Conservation (phyloP, 2,888 invertebrate genomes). For the Caenorhabditis sp. region DNA sequence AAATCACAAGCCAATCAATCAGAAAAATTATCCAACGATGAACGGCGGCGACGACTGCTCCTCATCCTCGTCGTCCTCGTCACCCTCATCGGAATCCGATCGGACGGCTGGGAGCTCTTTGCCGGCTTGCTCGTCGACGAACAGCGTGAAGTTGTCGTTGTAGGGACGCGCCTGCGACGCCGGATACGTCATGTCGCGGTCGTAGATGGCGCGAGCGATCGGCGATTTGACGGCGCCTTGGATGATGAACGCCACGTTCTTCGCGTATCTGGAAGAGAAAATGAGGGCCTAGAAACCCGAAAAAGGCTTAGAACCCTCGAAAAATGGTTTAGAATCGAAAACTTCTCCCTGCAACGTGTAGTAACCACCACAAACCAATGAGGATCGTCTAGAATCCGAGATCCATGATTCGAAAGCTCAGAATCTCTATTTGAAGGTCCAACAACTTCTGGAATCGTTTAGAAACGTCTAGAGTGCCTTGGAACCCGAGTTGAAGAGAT, state of each 20-base stretch:
- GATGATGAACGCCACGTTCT: slow-evolving; percentile 90
- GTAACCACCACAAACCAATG: too few species aligned
- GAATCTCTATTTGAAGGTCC: too few species aligned
- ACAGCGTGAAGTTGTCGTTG: slow-evolving; percentile 59
- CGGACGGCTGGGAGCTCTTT: slow-evolving; percentile 34
- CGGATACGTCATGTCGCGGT: slow-evolving; percentile 36
- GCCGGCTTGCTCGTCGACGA: slow-evolving; percentile 68
- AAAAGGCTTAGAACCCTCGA: too few species aligned
- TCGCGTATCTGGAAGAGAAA: slow-evolving; percentile 85
- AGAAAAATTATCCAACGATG: slow-evolving; percentile 5
- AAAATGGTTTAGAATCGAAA: too few species aligned
- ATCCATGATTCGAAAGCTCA: too few species aligned
- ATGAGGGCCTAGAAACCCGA: too few species aligned
- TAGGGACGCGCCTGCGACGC: slow-evolving; percentile 64
- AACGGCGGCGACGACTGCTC: slow-evolving; percentile 26
- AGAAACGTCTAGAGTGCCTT: too few species aligned
- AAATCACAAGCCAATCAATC: background rate
- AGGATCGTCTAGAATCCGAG: too few species aligned
- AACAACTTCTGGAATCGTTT: too few species aligned
- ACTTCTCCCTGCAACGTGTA: too few species aligned
- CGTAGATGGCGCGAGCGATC: slow-evolving; percentile 88
- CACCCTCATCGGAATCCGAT: background rate
- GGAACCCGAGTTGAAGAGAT: too few species aligned
- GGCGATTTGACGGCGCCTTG: slow-evolving; percentile 92
- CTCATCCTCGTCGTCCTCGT: background rate